A percentile compares a stretch with the other conserved stretches of the same genome.
Conservation (phyloP, 2,888 invertebrate genomes). For the Cheilosia soror region DNA sequence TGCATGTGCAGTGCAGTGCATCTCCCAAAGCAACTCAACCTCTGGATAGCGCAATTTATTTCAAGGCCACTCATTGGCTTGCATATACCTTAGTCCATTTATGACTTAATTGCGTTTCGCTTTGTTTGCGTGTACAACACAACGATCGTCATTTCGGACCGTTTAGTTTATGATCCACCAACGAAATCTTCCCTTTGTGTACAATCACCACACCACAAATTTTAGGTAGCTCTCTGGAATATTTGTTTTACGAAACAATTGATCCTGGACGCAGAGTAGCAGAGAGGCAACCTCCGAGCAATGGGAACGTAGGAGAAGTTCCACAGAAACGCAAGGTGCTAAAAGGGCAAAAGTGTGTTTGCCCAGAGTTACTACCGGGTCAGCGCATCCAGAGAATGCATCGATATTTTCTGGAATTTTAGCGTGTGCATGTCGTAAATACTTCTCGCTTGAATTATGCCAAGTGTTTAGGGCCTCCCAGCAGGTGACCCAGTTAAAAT, state of each 20-base stretch:
- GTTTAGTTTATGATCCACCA: conserved; percentile 16
- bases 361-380: conserved; percentile 41
- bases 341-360: conserved; percentile 56
- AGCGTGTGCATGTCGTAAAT: conserved; percentile 71
- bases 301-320: conserved; percentile 38
- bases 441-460: conserved; percentile 15
- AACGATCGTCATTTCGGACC: conserved; percentile 13
- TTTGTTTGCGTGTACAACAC: conserved; percentile 36
- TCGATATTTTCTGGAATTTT: conserved; percentile 27
- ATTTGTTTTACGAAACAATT: conserved; percentile 72
- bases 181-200: neutral
- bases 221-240: conserved; percentile 67
- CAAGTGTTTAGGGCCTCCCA: conserved; percentile 46
- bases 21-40: conserved; percentile 15
- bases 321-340: conserved; percentile 68
- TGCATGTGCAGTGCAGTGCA: too few relatives aligned
- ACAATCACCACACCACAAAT: conserved; percentile 64
- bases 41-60: conserved; percentile 47
- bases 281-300: conserved; percentile 24
- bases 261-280: conserved; percentile 24
- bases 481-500: conserved; percentile 29
- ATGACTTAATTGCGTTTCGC: conserved; percentile 66
- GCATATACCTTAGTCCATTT: conserved; percentile 59
- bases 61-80: conserved; percentile 50
- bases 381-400: neutral